Conservation (phyloP, 2,797 vertebrate genomes). For the Halcyon chelicuti region DNA sequence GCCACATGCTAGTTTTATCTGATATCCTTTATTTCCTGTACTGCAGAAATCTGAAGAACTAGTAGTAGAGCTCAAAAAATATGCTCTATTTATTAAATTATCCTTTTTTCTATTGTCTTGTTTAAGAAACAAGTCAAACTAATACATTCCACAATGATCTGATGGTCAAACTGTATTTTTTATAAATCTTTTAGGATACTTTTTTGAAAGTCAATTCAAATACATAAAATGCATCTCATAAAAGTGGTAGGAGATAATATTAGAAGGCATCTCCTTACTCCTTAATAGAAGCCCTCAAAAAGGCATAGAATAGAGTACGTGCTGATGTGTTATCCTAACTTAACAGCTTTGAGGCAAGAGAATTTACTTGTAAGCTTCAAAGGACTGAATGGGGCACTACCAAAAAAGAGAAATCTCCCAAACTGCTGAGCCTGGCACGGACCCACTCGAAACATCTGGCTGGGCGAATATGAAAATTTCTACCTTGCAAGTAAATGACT, state of each 20-base stretch:
- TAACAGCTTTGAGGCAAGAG: not conserved
- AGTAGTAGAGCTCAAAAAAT: not conserved
- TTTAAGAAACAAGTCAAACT: not conserved
- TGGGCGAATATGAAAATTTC: not conserved
- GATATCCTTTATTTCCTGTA: not conserved
- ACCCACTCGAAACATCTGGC: constrained; percentile 14
- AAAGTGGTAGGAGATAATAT: not conserved
- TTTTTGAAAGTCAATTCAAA: not conserved
- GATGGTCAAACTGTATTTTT: not conserved
- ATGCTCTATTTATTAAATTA: not conserved
- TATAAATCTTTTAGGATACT: not conserved
- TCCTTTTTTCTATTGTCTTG: not conserved
- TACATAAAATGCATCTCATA: not conserved
- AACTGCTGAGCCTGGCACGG: not conserved
- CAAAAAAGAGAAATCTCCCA: not conserved
- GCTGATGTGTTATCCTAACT: not conserved
- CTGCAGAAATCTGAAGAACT: not conserved
- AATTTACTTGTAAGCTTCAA: not conserved
- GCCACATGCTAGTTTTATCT: not conserved
- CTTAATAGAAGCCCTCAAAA: not conserved
- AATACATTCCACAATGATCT: not conserved
- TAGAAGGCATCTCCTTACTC: not conserved
- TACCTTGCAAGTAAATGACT: not conserved
- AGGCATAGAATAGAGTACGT: not conserved
- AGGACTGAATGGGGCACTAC: not conserved